These are phyloP conservation scores for Trinorchestia longiramus DNA, from an alignment of 1,140 invertebrate species.

Conservation along the genomic window DNA sequence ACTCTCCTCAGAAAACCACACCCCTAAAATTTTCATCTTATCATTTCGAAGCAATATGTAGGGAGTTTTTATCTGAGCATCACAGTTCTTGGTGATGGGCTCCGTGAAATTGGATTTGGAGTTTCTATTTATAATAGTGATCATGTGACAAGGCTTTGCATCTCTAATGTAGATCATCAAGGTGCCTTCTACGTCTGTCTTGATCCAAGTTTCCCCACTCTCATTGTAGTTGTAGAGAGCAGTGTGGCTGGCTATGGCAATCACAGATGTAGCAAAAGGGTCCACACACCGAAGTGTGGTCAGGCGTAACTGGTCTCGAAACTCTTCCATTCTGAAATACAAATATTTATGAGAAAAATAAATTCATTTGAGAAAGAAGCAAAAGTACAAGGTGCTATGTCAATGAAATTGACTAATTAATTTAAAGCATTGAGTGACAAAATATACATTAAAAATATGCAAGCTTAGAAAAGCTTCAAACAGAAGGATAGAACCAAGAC, in stretches of 20 bases:
- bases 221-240: conserved; percentile 65
- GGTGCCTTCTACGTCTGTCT: conserved; percentile 66
- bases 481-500: no score
- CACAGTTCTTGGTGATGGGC: conserved; percentile 63
- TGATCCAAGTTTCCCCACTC: conserved; percentile 62
- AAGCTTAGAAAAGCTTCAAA: no score
- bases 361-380: no score
- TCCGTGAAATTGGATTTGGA: conserved; percentile 65
- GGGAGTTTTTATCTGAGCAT: conserved; percentile 66
- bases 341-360: neutral
- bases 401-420: no score
- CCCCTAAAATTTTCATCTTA: conserved; percentile 64
- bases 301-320: conserved; percentile 62
- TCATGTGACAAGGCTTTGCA: conserved; percentile 64
- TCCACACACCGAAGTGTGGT: conserved; percentile 63
- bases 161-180: conserved; percentile 65
- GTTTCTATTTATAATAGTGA: conserved; percentile 65
- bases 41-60: conserved; percentile 64
- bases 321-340: conserved; percentile 59
- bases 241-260: conserved; percentile 62
- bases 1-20: conserved; percentile 65
- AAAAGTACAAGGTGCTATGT: no score
- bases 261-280: conserved; percentile 61
- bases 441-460: no score
- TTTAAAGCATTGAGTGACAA: no score